Conservation (phyloP, 2,888 invertebrate genomes). For the Brenthis hecate region DNA sequence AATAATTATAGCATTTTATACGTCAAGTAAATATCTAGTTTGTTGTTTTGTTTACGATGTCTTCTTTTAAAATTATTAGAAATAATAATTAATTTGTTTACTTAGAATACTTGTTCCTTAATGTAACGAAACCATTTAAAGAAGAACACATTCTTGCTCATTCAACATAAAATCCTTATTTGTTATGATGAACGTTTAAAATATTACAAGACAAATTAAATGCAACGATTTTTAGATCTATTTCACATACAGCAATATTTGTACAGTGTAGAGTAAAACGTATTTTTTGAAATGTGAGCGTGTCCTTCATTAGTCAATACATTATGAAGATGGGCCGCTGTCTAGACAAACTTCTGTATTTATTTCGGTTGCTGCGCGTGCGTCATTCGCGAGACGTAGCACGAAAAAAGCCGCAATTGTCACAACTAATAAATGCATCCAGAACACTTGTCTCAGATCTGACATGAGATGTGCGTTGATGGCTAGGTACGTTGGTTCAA, state of each 20-base stretch:
- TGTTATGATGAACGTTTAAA: no score
- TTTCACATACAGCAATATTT: no score
- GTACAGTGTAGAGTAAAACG: neutral
- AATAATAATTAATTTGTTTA: neutral
- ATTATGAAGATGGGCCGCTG: constrained; percentile 27
- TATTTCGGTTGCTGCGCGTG: constrained; percentile 63
- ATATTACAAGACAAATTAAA: no score
- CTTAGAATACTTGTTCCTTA: no score
- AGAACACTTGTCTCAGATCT: constrained; percentile 22
- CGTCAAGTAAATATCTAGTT: neutral
- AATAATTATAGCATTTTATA: constrained; percentile 9
- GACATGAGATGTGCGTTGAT: constrained; percentile 21
- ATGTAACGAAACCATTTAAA: no score
- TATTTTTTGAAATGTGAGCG: constrained; percentile 3
- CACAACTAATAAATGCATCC: constrained; percentile 37
- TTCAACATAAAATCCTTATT: no score
- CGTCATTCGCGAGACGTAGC: constrained; percentile 65
- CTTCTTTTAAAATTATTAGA: constrained; percentile 1
- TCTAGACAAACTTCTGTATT: constrained; percentile 58
- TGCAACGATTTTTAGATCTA: no score
- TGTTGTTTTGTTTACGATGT: neutral
- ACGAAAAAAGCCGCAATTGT: constrained; percentile 55
- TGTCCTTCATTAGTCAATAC: constrained; percentile 37
- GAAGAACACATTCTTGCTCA: no score
- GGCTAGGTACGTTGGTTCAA: constrained; percentile 10